These are phyloP conservation scores for Ptilonorhynchus violaceus DNA, from an alignment of 2,113 vertebrate genomes.

Conservation along the genomic window DNA sequence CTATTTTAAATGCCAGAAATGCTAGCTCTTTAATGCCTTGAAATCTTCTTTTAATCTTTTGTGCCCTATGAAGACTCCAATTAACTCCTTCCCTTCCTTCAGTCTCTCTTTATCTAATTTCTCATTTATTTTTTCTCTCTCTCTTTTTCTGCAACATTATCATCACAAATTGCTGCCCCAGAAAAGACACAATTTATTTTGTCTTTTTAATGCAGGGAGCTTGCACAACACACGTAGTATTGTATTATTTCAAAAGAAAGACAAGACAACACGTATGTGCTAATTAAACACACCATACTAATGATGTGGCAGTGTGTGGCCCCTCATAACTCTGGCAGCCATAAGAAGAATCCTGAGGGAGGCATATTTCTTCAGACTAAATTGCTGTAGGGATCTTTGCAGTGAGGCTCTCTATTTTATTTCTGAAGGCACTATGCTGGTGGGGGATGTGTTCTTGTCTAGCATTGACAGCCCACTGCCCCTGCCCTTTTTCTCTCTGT, in stretches of 20 bases:
- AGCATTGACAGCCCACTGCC: accelerated
- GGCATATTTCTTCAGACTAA: neutral
- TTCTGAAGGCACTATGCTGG: neutral
- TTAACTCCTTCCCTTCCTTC: neutral
- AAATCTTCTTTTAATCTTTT: neutral
- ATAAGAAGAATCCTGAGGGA: neutral
- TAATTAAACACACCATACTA: neutral
- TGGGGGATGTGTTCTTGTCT: neutral
- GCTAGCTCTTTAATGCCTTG: neutral
- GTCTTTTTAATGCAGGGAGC: neutral
- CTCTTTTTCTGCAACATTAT: neutral
- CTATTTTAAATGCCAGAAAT: constrained; percentile 30
- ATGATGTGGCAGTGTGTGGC: neutral
- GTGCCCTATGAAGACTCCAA: neutral
- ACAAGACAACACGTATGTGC: neutral
- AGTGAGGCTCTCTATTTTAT: neutral
- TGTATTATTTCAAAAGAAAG: neutral
- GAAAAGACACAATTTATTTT: neutral
- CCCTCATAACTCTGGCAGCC: neutral
- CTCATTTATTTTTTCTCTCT: neutral
- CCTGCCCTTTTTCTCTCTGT: neutral
- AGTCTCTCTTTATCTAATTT: neutral
- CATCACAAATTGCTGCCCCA: neutral
- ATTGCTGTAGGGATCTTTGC: neutral
- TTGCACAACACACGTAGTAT: neutral